Conservation (phyloP, 2,113 vertebrate genomes). For the Archilochus colubris region DNA sequence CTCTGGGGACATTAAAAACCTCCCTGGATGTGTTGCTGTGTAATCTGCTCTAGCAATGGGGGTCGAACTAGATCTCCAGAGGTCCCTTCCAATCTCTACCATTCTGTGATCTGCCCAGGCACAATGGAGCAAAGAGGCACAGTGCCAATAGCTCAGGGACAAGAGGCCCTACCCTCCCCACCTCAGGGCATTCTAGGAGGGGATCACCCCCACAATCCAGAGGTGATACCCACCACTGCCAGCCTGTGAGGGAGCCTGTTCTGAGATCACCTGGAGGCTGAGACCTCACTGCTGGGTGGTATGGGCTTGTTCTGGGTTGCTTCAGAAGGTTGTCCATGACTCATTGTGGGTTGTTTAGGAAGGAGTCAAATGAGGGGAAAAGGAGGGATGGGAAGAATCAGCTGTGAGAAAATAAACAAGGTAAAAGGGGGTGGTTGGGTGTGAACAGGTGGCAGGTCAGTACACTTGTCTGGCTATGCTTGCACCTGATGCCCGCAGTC, state of each 20-base stretch:
- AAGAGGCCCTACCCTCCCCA: fast-evolving
- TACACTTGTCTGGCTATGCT: background rate
- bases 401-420: background rate
- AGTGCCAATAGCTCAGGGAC: fast-evolving
- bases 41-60: no score
- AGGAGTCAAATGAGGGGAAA: background rate
- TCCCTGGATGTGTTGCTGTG: no score
- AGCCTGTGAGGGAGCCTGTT: background rate
- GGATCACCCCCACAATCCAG: fast-evolving
- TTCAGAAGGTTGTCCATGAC: background rate
- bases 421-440: background rate
- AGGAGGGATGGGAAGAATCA: background rate
- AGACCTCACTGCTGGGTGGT: background rate
- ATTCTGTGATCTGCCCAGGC: no score
- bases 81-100: no score
- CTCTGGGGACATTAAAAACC: no score
- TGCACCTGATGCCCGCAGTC: background rate
- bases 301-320: background rate
- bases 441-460: background rate
- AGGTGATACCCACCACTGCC: fast-evolving
- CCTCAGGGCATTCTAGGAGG: background rate
- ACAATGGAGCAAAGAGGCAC: fast-evolving
- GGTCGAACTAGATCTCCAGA: no score
- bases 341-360: background rate
- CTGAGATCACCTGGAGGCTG: background rate